Evolutionary conservation across 2,888 invertebrate species (phyloP), one percentile per base, ranked within the genome.

Genomic region (Altica lythri): DNA sequence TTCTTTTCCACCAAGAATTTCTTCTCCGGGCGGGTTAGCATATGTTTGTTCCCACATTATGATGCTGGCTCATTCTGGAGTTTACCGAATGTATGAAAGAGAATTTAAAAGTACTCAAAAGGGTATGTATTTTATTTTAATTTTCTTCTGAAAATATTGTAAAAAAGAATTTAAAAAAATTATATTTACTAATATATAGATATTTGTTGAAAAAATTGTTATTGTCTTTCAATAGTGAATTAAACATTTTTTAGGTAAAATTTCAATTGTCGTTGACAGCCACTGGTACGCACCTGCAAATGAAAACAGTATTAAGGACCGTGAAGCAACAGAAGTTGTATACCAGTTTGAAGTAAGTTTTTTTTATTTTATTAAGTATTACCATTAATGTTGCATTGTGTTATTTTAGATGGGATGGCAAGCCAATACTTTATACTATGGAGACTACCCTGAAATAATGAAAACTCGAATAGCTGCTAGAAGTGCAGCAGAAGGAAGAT

Each of bases 361-460:
- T 3, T 2, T 29, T 6, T 34, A 9, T 34, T 3, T 9, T 3
- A 19, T 4, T 12, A 10, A 1, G 16, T 16, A 12, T 14, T 34
- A 22, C 10, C 29, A 45, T 22, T 8, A 37, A 1, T 19, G 19
- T 40, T 30, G 12, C 5, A 42, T 34, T 19, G 27, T 27, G 18
- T 40, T 10, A n/a, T 56, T 55, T 13, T 37, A 68, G 68, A 60
- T 61, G 22, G 67, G 68, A 9, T 67, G 65, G 66, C 64, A 48
- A 29, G 67, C 63, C 2, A 55, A 88, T 71, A 86, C 89, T 1
- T 84, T 89, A 25, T 83, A 84, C 70, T 66, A 73, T 0, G 88
- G 88, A 0, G 84, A 87, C 72, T 89, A 87, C 70, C 88, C 88
- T 0, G 72, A 78, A 40, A 67, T 83, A 0, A 86, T 89, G 85